phyloP scores from a whole-genome alignment of 2,888 invertebrate genomes.

The Pteria penguin region DNA sequence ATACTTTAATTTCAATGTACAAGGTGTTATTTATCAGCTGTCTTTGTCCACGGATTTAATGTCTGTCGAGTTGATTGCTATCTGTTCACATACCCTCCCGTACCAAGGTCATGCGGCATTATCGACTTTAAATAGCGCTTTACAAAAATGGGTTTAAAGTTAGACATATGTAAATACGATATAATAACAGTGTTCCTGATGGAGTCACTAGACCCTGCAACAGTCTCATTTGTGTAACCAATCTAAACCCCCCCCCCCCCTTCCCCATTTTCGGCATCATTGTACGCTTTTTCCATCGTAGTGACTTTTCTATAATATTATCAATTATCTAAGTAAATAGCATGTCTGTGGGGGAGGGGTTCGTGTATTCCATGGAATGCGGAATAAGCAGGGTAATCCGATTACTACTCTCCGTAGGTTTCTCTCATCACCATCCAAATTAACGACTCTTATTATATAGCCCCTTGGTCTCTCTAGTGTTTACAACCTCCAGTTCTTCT shows the following conservation, averaged over 20 bases:
- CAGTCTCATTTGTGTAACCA: too few relatives aligned
- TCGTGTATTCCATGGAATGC: too few relatives aligned
- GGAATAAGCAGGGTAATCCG: too few relatives aligned
- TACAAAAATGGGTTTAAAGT: not conserved
- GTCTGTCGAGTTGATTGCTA: not conserved
- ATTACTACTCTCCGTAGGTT: too few relatives aligned
- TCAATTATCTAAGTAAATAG: too few relatives aligned
- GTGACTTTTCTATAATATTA: too few relatives aligned
- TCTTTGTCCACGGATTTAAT: not conserved
- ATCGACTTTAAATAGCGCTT: not conserved
- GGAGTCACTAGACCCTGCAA: not conserved
- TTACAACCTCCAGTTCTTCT: conserved; percentile 10
- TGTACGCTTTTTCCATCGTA: too few relatives aligned
- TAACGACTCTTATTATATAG: not conserved
- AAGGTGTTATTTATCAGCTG: not conserved
- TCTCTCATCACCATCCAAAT: too few relatives aligned
- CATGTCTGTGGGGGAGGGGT: too few relatives aligned
- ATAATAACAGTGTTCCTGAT: not conserved
- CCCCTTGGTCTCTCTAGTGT: conserved; percentile 2
- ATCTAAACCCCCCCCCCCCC: too few relatives aligned
- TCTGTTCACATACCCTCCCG: not conserved
- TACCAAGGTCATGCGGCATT: not conserved
- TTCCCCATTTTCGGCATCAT: too few relatives aligned
- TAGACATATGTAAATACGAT: not conserved
- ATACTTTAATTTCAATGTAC: not conserved